A percentile compares a stretch with the other conserved stretches of the same genome.
Evolutionary conservation across 2,113 vertebrate species (phyloP).

Genomic region (Gymnogyps californianus): DNA sequence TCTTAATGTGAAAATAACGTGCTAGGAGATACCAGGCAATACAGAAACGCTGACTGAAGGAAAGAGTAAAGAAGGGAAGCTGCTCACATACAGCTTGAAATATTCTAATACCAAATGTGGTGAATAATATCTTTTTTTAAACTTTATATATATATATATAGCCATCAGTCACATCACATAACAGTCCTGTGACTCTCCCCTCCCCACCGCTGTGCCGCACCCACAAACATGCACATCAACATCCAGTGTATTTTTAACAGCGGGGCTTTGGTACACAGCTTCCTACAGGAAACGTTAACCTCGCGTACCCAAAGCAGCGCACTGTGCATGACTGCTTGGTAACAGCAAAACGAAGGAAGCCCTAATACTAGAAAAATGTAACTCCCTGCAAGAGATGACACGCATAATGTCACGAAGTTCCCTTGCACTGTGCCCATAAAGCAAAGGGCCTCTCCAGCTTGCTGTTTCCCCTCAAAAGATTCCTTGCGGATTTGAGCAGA

Average conservation of each 20-base stretch:
- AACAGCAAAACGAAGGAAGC: not conserved
- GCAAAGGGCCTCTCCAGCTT: not conserved
- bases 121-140: not conserved
- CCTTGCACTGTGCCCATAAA: not conserved
- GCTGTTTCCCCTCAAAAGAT: not conserved
- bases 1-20: not conserved
- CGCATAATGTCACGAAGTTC: fast-evolving
- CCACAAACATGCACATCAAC: not conserved
- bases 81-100: not conserved
- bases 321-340: fast-evolving
- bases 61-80: not conserved
- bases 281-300: not conserved
- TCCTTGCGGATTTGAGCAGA: not conserved
- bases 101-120: not conserved
- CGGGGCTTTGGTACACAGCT: not conserved
- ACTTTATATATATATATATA: not conserved
- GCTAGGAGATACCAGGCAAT: not conserved
- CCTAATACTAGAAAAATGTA: fast-evolving
- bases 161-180: not conserved
- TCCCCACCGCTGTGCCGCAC: not conserved
- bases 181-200: not conserved
- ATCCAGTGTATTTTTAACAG: not conserved
- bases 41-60: not conserved
- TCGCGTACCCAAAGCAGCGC: fast-evolving
- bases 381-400: not conserved